Base-by-base conservation (phyloP, 2,888 invertebrate genomes). In the Siphonodentalium dalli region DNA sequence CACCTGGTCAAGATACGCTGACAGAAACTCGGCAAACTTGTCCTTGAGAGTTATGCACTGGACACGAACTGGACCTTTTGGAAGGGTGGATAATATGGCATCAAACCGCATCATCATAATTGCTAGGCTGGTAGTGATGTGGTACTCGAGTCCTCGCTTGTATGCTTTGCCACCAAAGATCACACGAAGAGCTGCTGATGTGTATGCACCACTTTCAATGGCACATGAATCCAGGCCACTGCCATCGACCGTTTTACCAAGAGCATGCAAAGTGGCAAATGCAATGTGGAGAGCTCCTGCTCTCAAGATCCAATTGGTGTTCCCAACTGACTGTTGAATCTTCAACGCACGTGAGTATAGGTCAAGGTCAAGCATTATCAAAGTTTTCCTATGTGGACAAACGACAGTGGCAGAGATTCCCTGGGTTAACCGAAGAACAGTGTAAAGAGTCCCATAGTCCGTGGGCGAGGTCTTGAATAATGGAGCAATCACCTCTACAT, bases 131-230 rank as follows among this genome's bases (percentile, higher is more conserved):
- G n/a, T n/a, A n/a, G n/a, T n/a, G n/a, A n/a, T n/a, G n/a, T n/a
- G n/a, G n/a, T n/a, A 54, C 21, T 57, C 56, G 21, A 57, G 13
- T 33, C 52, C 57, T 48, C 47, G n/a, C 31, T 54, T 48, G 53
- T 47, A 57, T 8, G 53, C 47, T 20, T 54, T 54, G 28, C 15
- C 28, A 3, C 42, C 29, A 42, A n/a, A 42, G 13, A 42, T 47
- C 20, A 47, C 42, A 23, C 46, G 47, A 41, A 47, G 57, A 34
- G 57, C 53, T 41, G 55, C 45, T 2, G 44, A 33, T 18, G 51
- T 45, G 46, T 54, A 55, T 21, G 28, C 34, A 26, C 52, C 46
- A 39, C 52, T 55, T 40, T 55, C 56, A 45, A 54, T 39, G 20
- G 57, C 52, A 42, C 35, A 42, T 2, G 42, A 47, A 35, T 54